Conservation (phyloP, 2,888 invertebrate genomes). For the Chirona hameri region DNA sequence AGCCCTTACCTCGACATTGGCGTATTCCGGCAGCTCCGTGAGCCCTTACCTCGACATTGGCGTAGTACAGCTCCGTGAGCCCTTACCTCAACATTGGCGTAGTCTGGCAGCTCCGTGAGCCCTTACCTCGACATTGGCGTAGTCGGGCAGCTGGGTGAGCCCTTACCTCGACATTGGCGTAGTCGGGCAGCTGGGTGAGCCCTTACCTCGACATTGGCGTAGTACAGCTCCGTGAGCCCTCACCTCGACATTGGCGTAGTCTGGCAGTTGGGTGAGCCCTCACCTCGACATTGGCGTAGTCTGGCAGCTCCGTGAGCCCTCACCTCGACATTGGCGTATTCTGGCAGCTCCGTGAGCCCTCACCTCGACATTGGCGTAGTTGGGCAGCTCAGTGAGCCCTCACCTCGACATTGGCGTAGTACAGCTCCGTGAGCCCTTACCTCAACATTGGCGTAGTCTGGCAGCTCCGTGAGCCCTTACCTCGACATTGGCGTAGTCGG, state of each 20-base stretch:
- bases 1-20: not conserved
- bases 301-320: slow-evolving; percentile 45
- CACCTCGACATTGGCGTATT: not conserved
- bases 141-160: too few relatives aligned
- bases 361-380: not conserved
- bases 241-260: slow-evolving; percentile 22
- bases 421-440: too few relatives aligned
- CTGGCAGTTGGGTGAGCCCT: not conserved
- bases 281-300: not conserved
- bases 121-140: too few relatives aligned
- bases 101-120: slow-evolving; percentile 6
- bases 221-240: not conserved
- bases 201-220: too few relatives aligned
- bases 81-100: slow-evolving; percentile 7
- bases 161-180: slow-evolving; percentile 9
- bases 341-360: too few relatives aligned
- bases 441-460: not conserved
- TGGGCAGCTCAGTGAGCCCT: slow-evolving; percentile 45
- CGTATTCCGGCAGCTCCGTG: slow-evolving; percentile 3
- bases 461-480: slow-evolving; percentile 46
- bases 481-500: not conserved
- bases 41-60: too few relatives aligned
- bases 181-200: slow-evolving; percentile 6
- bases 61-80: too few relatives aligned
- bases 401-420: not conserved